Evolutionary conservation across 2,888 invertebrate genomes (phyloP).

Genomic region (Tortrix viridana): DNA sequence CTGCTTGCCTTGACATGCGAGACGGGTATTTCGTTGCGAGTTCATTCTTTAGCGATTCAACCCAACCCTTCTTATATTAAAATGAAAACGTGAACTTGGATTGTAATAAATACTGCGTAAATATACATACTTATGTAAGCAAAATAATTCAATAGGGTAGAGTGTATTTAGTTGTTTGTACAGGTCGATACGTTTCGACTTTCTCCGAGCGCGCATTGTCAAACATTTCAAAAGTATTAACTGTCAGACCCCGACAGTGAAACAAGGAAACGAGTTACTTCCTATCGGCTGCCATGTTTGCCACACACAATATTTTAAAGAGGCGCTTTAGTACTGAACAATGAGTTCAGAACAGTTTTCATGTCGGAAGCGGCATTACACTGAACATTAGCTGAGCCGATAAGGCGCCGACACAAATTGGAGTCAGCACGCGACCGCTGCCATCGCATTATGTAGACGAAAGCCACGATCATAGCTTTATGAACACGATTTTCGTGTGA

Average conservation of each 20-base stretch:
- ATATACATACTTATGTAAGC: conserved; percentile 2
- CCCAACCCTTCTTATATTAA: conserved; percentile 10
- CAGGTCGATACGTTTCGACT: neutral
- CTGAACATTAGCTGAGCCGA: conserved; percentile 77
- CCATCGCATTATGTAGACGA: conserved; percentile 54
- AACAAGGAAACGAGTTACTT: conserved; percentile 54
- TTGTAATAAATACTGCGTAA: neutral
- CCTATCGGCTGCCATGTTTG: conserved; percentile 45
- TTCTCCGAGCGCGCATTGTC: neutral
- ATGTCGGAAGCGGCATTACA: conserved; percentile 81
- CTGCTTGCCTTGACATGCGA: conserved; percentile 66
- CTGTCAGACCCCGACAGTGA: conserved; percentile 4
- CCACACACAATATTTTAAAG: conserved; percentile 59
- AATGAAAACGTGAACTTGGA: conserved; percentile 17
- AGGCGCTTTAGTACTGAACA: conserved; percentile 55
- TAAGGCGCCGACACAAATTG: conserved; percentile 79
- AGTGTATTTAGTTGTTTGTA: neutral
- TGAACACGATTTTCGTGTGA: conserved; percentile 42
- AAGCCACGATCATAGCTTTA: conserved; percentile 48
- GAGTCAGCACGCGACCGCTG: conserved; percentile 67
- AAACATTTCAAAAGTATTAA: conserved; percentile 1
- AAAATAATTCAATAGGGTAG: neutral
- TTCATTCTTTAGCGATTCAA: conserved; percentile 47
- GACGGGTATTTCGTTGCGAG: conserved; percentile 57
- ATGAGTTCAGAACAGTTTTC: conserved; percentile 73